Conservation (phyloP, 37 sponge, comb jelly and placozoan genomes). For the Halichondria panicea region DNA sequence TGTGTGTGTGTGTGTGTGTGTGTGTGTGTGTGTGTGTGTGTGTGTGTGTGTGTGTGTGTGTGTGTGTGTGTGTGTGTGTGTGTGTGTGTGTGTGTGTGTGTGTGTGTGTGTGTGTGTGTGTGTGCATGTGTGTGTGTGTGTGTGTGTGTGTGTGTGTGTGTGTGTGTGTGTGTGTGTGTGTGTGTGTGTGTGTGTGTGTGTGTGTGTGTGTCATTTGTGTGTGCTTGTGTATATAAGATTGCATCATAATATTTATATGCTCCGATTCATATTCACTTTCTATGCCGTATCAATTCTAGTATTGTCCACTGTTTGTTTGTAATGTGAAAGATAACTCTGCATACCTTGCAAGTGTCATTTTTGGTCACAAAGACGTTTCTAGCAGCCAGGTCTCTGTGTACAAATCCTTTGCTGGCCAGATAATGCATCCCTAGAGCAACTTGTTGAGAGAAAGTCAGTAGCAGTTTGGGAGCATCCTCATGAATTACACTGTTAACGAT, state of each 20-base stretch:
- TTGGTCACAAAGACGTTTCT: slow-evolving; percentile 68
- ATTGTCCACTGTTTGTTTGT: not conserved
- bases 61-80: not conserved
- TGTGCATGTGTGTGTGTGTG: not conserved
- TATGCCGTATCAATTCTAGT: not conserved
- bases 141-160: not conserved
- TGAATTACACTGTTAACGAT: slow-evolving; percentile 3
- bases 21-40: not conserved
- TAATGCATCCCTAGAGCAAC: slow-evolving; percentile 73
- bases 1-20: not conserved
- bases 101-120: not conserved
- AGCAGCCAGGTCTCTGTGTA: slow-evolving; percentile 79
- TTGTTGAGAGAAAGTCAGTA: slow-evolving; percentile 56
- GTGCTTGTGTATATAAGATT: too few relatives aligned
- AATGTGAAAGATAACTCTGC: not conserved
- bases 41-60: not conserved
- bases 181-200: not conserved
- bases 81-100: not conserved
- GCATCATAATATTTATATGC: not conserved
- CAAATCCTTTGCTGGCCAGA: slow-evolving; percentile 60
- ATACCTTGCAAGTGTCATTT: slow-evolving; percentile 55
- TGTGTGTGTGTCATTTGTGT: not conserved
- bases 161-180: not conserved
- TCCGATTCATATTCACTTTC: not conserved
- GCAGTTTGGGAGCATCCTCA: slow-evolving; percentile 9